Conservation (phyloP, 2,113 vertebrate species). For the Nipponia nippon region DNA sequence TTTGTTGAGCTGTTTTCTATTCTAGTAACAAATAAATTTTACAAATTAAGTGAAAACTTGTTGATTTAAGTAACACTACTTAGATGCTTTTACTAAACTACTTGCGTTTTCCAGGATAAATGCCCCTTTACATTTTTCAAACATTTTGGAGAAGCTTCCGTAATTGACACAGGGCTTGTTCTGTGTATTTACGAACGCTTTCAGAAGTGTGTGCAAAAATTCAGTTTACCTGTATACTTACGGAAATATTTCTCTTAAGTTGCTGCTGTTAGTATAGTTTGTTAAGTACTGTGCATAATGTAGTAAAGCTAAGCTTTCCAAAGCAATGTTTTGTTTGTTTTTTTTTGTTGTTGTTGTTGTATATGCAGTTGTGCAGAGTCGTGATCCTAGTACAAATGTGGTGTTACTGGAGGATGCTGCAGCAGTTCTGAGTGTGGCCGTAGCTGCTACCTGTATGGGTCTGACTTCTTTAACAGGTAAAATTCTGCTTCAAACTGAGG, state of each 20-base stretch:
- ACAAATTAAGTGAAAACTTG: background rate
- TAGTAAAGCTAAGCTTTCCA: background rate
- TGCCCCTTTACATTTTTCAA: background rate
- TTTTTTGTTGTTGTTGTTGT: background rate
- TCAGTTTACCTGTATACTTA: background rate
- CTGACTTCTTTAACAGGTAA: constrained; percentile 95
- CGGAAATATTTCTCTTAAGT: background rate
- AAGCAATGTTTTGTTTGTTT: background rate
- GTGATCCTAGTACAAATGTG: constrained; percentile 96
- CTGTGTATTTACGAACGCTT: background rate
- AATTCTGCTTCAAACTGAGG: background rate
- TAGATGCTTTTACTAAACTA: background rate
- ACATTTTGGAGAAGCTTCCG: background rate
- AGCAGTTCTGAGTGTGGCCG: constrained; percentile 88
- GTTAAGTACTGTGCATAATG: background rate
- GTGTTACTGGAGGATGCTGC: constrained; percentile 94
- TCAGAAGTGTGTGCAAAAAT: background rate
- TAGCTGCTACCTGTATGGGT: constrained; percentile 93
- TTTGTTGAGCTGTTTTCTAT: background rate
- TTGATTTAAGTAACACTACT: background rate
- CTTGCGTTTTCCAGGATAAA: background rate
- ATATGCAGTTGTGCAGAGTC: constrained; percentile 88
- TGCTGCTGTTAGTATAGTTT: background rate
- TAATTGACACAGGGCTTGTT: background rate
- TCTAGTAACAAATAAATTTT: background rate